Base-by-base conservation (phyloP, 2,113 vertebrate genomes). In the Scophthalmus maximus region DNA sequence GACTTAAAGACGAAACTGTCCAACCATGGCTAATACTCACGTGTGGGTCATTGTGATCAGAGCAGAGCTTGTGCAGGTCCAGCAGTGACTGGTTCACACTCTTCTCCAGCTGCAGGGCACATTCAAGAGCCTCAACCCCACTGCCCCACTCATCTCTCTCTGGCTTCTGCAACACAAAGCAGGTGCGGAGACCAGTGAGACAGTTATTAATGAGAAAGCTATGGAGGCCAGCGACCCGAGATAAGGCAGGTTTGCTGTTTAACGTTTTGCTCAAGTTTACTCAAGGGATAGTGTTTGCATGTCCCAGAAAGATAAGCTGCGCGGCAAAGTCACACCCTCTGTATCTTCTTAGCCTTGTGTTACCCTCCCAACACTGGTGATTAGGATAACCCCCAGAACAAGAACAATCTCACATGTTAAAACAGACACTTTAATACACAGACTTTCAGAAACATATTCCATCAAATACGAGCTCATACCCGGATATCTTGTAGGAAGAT, bases 61-160 rank as follows among this genome's bases (percentile, higher is more conserved):
- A 90, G 77, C 95, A 93, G 82, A 99, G 32, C 81, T 97, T 97
- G 92, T 99, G 97, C 90, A 98, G 83, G 23, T 98, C 96, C 46
- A 99, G 82, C 44, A 98, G 94, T 3, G 97, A 96, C 51, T 97
- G 96, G 87, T 94, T 94, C 77, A 94, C 93, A 0, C 68, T 94
- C 83, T 91, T 93, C 87, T 94, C 97, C 88, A 99, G 90, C 89
- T 97, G 95, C 69, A 98, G 89, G 4, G 96, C 94, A 46, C 95
- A 96, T 67, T 98, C 96, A 84, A 98, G 95, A 2, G 97, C 97
- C 46, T 96, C 97, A 40, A 96, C 68, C 0, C 96, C 97, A 0
- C 90, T 98, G 79, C 94, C 96, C 97, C 97, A 99, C 87, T 98
- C 97, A 18, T 99, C 97, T 23, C 94, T 92, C 34, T 99, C 97